Evolutionary conservation across 2,797 vertebrate genomes (phyloP).

Genomic region (Limnodromus scolopaceus): DNA sequence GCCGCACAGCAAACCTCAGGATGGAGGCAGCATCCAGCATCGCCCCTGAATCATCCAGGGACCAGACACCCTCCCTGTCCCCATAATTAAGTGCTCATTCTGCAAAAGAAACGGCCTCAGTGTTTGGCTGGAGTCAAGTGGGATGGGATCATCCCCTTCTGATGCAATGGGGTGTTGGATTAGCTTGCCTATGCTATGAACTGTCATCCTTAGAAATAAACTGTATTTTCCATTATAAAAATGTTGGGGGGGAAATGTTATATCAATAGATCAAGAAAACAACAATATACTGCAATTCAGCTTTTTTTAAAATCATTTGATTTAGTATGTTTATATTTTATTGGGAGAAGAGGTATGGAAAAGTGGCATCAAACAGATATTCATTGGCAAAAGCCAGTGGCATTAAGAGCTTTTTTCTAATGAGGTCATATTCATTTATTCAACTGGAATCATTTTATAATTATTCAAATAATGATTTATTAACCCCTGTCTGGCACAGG

Average conservation of each 20-base stretch:
- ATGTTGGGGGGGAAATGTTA: not conserved
- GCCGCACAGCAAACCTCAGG: not conserved
- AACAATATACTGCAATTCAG: not conserved
- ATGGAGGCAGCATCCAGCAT: not conserved
- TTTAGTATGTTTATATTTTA: not conserved
- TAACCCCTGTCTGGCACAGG: conserved; percentile 36
- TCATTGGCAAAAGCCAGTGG: not conserved
- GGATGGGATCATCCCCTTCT: not conserved
- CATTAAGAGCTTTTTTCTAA: not conserved
- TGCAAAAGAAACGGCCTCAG: not conserved
- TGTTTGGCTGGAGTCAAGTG: not conserved
- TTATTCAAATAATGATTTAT: conserved; percentile 62
- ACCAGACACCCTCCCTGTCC: not conserved
- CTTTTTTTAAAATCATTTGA: not conserved
- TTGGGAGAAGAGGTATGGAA: not conserved
- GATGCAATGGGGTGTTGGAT: not conserved
- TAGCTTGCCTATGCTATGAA: not conserved
- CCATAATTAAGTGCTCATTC: not conserved
- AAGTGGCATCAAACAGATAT: not conserved
- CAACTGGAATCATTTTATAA: not conserved
- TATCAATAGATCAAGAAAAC: not conserved
- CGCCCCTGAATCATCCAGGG: not conserved
- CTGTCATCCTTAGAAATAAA: not conserved
- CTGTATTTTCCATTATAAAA: not conserved
- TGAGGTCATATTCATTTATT: conserved; percentile 6